Evolutionary conservation across 2,113 vertebrate genomes (phyloP).

Genomic region (Lampris megalopsis): DNA sequence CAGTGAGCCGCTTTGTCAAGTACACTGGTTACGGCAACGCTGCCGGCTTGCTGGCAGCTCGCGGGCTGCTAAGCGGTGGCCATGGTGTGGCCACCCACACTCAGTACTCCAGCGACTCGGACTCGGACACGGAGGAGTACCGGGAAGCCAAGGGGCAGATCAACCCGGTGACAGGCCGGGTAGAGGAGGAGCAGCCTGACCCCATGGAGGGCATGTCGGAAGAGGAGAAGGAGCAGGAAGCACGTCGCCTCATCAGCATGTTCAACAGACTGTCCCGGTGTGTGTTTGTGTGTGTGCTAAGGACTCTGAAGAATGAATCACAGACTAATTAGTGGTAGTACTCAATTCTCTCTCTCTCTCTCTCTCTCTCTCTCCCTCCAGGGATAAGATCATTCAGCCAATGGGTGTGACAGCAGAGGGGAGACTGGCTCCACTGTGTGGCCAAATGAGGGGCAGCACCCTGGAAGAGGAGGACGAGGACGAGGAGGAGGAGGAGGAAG

Average conservation of each 20-base stretch:
- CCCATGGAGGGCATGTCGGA: slow-evolving; percentile 83
- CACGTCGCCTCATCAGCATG: slow-evolving; percentile 74
- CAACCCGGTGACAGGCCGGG: slow-evolving; percentile 80
- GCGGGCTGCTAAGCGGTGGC: slow-evolving; percentile 72
- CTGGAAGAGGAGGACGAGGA: slow-evolving; percentile 65
- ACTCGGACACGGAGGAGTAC: slow-evolving; percentile 85
- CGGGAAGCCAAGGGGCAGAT: slow-evolving; percentile 73
- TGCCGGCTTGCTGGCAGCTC: slow-evolving; percentile 78
- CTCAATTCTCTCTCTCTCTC: neutral
- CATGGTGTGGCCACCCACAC: slow-evolving; percentile 5
- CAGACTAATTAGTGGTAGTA: neutral
- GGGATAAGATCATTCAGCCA: slow-evolving; percentile 79
- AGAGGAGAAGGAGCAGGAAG: slow-evolving; percentile 81
- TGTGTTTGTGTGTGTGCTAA: neutral
- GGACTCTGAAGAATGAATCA: too few relatives aligned
- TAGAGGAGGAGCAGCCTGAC: slow-evolving; percentile 80
- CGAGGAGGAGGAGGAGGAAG: slow-evolving; percentile 34
- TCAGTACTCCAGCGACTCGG: slow-evolving; percentile 79
- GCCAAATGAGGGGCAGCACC: slow-evolving; percentile 61
- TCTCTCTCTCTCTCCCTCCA: slow-evolving; percentile 10
- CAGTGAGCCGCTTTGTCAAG: slow-evolving; percentile 83
- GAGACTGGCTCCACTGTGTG: slow-evolving; percentile 68
- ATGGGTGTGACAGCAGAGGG: slow-evolving; percentile 69
- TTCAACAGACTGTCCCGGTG: slow-evolving; percentile 72
- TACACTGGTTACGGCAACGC: slow-evolving; percentile 85